Evolutionary conservation across 2,888 invertebrate genomes (phyloP).

Genomic region (Mesochorus sp.): DNA sequence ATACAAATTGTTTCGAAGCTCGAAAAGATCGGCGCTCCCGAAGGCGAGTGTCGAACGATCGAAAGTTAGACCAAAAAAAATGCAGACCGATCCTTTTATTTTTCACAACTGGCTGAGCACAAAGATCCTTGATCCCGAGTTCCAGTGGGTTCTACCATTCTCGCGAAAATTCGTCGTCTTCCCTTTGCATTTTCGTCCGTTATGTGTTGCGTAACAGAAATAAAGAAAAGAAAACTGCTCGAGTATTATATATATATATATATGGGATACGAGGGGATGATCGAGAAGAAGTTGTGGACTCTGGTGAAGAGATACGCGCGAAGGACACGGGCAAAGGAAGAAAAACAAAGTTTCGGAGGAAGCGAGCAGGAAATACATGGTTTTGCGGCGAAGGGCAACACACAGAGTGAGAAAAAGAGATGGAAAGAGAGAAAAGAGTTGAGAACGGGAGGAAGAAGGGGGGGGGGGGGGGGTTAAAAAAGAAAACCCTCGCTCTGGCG

Average conservation of each 20-base stretch:
- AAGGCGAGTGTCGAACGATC: too few species aligned
- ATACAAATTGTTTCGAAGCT: too few species aligned
- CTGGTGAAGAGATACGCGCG: conserved; percentile 25
- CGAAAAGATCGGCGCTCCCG: too few species aligned
- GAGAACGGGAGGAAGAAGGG: conserved; percentile 50
- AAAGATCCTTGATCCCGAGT: conserved; percentile 1
- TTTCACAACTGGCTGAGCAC: not conserved
- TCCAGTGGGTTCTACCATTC: not conserved
- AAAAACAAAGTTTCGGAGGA: conserved; percentile 68
- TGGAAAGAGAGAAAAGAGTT: conserved; percentile 1
- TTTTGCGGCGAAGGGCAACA: conserved; percentile 23
- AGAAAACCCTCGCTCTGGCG: conserved; percentile 70
- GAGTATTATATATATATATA: conserved; percentile 28
- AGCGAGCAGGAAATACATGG: conserved; percentile 73
- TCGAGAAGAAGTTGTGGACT: conserved; percentile 32
- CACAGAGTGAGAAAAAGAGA: not conserved
- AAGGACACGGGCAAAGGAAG: conserved; percentile 68
- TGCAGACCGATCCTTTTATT: not conserved
- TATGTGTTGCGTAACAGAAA: conserved; percentile 50
- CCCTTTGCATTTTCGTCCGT: conserved; percentile 52
- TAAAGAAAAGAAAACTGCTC: conserved; percentile 52
- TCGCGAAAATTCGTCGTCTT: conserved; percentile 51
- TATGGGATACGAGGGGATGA: conserved; percentile 14
- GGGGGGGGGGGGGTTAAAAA: conserved; percentile 70
- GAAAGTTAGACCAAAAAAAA: too few species aligned